These are phyloP conservation scores for Pterocles burchelli DNA, from an alignment of 2,113 vertebrate genomes.

Conservation along the genomic window DNA sequence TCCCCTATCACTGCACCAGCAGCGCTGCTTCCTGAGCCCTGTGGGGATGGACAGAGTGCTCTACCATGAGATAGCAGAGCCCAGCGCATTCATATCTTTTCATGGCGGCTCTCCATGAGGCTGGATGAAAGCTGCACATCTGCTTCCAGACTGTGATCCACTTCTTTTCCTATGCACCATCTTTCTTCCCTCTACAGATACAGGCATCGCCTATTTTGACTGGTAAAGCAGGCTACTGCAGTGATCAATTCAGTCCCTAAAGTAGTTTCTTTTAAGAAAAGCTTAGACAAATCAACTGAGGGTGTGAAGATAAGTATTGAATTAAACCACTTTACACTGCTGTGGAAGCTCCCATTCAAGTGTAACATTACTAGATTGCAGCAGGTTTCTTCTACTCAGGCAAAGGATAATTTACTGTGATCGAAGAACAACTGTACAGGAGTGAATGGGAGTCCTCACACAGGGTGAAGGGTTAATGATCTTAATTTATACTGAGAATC, in stretches of 20 bases:
- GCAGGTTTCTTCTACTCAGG: neutral
- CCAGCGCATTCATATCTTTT: neutral
- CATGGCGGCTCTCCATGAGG: neutral
- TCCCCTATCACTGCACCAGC: neutral
- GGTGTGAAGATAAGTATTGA: neutral
- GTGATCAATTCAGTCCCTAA: neutral
- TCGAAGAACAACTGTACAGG: neutral
- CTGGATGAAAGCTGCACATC: neutral
- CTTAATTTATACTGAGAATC: neutral
- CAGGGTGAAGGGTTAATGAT: neutral
- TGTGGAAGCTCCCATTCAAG: neutral
- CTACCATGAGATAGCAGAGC: neutral
- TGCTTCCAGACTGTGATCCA: neutral
- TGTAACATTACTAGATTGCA: neutral
- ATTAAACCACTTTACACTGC: neutral
- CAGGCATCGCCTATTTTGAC: neutral
- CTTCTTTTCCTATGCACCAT: neutral
- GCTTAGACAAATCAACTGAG: neutral
- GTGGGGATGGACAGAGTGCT: accelerated
- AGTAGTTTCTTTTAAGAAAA: neutral
- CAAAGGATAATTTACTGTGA: neutral
- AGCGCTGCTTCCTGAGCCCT: neutral
- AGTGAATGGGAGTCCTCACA: neutral
- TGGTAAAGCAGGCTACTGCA: neutral
- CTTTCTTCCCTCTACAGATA: neutral